Evolutionary conservation across 2,113 vertebrate genomes (phyloP).

Genomic region (Anhinga anhinga): DNA sequence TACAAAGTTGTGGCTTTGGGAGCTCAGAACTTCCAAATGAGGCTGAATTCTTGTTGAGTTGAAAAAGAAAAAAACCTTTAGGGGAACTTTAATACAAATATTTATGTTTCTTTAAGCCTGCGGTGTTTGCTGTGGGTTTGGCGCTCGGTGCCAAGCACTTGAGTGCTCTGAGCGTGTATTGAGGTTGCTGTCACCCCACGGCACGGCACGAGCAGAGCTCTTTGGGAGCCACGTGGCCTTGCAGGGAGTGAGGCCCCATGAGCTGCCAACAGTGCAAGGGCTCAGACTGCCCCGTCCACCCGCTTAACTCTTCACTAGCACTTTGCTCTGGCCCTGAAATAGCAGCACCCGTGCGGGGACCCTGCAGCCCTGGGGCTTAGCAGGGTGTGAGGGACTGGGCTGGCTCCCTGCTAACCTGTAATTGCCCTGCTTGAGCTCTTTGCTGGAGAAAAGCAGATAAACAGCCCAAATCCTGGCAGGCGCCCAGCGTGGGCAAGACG

Average conservation of each 20-base stretch:
- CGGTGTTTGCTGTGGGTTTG: neutral
- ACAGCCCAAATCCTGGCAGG: neutral
- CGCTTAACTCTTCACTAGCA: neutral
- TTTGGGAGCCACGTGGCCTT: neutral
- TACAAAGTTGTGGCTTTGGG: neutral
- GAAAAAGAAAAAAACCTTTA: neutral
- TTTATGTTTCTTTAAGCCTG: neutral
- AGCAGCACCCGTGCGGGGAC: fast-evolving
- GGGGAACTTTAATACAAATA: neutral
- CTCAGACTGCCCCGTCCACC: neutral
- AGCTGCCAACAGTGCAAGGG: neutral
- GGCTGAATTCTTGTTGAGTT: neutral
- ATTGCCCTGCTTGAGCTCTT: neutral
- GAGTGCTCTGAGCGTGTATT: fast-evolving
- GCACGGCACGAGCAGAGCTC: neutral
- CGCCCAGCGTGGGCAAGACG: neutral
- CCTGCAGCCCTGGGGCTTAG: neutral
- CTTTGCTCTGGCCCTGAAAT: neutral
- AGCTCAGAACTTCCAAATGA: neutral
- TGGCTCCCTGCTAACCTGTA: neutral
- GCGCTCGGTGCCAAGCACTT: neutral
- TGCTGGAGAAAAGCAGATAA: neutral
- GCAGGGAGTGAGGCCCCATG: neutral
- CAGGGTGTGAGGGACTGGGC: neutral
- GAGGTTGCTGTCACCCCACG: neutral